Conservation (phyloP, 1,140 invertebrate genomes). For the Calycopis cecrops region DNA sequence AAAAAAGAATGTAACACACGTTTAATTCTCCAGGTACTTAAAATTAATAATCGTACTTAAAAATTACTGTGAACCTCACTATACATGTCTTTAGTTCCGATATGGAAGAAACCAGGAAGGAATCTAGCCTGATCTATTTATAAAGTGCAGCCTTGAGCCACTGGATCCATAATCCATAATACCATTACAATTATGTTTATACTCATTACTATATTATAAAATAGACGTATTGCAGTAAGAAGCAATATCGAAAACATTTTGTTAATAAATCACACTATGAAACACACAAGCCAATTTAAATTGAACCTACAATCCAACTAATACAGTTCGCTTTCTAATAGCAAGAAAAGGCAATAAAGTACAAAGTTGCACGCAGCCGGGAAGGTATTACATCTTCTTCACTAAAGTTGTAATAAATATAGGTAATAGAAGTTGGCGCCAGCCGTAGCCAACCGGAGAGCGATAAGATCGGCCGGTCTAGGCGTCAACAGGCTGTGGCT, state of each 20-base stretch:
- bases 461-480: constrained; percentile 53
- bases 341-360: constrained; percentile 34
- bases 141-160: too few species aligned
- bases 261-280: constrained; percentile 58
- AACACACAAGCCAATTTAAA: constrained; percentile 38
- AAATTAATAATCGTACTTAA: too few species aligned
- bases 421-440: constrained; percentile 63
- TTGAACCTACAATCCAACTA: constrained; percentile 29
- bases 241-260: constrained; percentile 64
- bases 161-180: too few species aligned
- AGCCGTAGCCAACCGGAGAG: constrained; percentile 43
- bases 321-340: constrained; percentile 38
- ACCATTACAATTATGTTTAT: too few species aligned
- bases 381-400: constrained; percentile 58
- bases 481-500: constrained; percentile 44
- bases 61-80: too few species aligned
- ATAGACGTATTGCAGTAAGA: constrained; percentile 58
- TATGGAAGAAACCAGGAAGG: too few species aligned
- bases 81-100: too few species aligned
- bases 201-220: too few species aligned
- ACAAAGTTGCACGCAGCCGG: constrained; percentile 43
- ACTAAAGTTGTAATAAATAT: constrained; percentile 46
- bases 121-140: too few species aligned
- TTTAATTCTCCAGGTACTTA: too few species aligned
- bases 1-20: too few species aligned